Percentiles rank a stretch among this genome's conserved stretches.
phyloP scores from a whole-genome alignment of 2,797 vertebrate species.

The Poliocrania exsul region DNA sequence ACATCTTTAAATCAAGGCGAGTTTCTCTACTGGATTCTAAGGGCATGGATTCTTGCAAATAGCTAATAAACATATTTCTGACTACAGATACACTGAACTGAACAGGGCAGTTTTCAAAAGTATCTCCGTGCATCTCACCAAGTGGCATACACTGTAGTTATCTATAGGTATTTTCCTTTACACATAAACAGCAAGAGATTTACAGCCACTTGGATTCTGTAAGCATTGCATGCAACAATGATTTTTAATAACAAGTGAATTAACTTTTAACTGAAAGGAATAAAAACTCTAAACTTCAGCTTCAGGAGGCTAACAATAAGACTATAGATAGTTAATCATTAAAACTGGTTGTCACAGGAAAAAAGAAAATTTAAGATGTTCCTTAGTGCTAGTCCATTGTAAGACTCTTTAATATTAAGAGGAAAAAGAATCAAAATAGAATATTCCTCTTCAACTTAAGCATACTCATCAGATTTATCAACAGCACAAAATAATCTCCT shows the following conservation, averaged over 20 bases:
- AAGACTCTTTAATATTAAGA: neutral
- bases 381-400: accelerated
- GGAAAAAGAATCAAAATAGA: neutral
- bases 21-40: neutral
- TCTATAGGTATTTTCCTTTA: neutral
- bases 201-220: neutral
- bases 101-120: neutral
- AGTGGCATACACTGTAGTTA: neutral
- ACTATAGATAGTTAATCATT: neutral
- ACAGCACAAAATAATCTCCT: neutral
- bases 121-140: neutral
- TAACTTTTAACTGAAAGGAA: neutral
- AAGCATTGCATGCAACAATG: neutral
- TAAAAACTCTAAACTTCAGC: neutral
- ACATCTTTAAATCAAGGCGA: neutral
- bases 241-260: neutral
- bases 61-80: neutral
- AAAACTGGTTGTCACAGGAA: neutral
- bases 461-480: neutral
- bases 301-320: neutral
- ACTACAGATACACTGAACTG: neutral
- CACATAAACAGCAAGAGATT: neutral
- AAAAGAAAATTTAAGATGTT: neutral
- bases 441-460: neutral
- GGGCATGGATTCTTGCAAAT: neutral